Evolutionary conservation across 2,113 vertebrate genomes (phyloP).

Genomic region (Nycticebus coucang): DNA sequence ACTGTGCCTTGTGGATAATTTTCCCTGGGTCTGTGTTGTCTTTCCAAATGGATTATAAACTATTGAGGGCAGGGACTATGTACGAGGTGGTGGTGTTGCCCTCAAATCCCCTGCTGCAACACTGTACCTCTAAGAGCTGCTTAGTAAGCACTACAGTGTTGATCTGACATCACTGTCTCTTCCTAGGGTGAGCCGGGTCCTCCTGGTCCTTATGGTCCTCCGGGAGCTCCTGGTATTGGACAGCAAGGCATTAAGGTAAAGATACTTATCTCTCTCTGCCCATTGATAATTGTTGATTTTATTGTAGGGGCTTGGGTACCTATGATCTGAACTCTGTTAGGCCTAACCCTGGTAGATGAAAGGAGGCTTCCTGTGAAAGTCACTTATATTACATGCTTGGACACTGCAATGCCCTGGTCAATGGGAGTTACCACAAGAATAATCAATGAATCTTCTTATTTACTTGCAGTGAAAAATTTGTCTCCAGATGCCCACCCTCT

Average conservation of each 20-base stretch:
- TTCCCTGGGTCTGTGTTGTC: background rate
- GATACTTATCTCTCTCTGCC: background rate
- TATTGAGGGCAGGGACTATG: background rate
- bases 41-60: background rate
- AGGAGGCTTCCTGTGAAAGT: background rate
- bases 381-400: background rate
- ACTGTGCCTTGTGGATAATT: background rate
- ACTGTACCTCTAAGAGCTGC: background rate
- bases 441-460: constrained; percentile 8
- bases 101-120: background rate
- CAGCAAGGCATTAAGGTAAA: constrained; percentile 91
- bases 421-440: background rate
- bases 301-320: background rate
- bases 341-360: background rate
- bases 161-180: constrained; percentile 48
- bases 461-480: background rate
- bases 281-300: background rate
- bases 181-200: constrained; percentile 86
- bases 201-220: constrained; percentile 86
- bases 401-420: background rate
- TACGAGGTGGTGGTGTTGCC: background rate
- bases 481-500: constrained; percentile 2
- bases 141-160: background rate
- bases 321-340: background rate
- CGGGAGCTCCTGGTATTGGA: constrained; percentile 88